Base-by-base conservation (phyloP, 2,797 vertebrate genomes). In the Dendrocincla tyrannina region DNA sequence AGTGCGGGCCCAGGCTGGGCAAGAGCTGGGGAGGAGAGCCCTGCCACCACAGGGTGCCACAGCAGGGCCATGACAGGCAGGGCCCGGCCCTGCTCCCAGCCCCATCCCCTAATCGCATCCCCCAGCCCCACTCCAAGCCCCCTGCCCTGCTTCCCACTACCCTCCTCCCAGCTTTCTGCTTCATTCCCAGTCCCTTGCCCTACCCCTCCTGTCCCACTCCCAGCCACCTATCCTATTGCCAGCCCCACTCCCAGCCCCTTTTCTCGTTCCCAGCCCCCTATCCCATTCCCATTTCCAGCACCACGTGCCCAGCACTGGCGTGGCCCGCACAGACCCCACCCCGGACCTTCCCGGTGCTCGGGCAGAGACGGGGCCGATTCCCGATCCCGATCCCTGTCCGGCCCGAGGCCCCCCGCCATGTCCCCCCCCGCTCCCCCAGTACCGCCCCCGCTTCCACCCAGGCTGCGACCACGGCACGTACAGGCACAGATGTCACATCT, bases 261-360 rank as follows among this genome's bases (percentile, higher is more conserved):
- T 17, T 28, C 32, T 32, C 13, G 6, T 9, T 56, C n/a, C 55
- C n/a, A 22, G 13, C 13, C 19, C 30, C 52, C 10, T 55, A 8
- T 13, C 16, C 25, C 58, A 24, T 12, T 46, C 39, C 47, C 47
- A 3, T 23, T 41, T 20, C 27, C 27, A 62, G 59, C 37, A 4
- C 37, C 53, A 12, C 7, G 9, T 4, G 22, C n/a, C 16, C 16
- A 3, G 3, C 4, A 10, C 3, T 17, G 22, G 32, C 27, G 17
- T 19, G 47, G 13, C 68, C 49, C 2, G 13, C 13, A 0, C 19
- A 28, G 33, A 2, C 15, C 22, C n/a, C 47, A 5, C 66, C 46
- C 46, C 46, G 11, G 46, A 47, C 46, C 22, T 13, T 47, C 50
- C 50, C 27, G 50, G 5, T 30, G 27, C 50, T 52, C 27, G 27